Evolutionary conservation across 1,140 invertebrate species (phyloP).

Genomic region (Anastatus disparis): DNA sequence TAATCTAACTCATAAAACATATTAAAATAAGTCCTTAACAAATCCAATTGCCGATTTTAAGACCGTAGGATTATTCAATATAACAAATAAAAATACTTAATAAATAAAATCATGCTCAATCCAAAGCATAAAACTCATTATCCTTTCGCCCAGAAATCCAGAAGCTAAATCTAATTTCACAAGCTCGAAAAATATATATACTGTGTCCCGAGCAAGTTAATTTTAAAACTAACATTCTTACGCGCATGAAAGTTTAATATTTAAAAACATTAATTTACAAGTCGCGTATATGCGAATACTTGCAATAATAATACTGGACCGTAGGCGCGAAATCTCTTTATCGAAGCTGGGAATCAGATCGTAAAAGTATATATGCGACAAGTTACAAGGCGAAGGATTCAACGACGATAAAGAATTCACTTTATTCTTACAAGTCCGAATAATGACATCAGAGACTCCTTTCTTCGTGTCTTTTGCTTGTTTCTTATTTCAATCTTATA

Average conservation of each 20-base stretch:
- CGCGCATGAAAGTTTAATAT: no score
- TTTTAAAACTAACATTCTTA: background rate
- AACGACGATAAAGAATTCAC: conserved; percentile 2
- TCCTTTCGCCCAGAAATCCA: no score
- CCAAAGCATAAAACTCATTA: no score
- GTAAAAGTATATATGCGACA: background rate
- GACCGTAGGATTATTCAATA: no score
- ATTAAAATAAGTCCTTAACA: no score
- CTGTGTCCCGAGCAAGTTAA: background rate
- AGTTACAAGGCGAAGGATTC: background rate
- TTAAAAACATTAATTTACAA: no score
- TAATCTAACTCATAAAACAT: no score
- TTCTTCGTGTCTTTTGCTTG: background rate
- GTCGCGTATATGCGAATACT: background rate
- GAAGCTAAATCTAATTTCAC: background rate
- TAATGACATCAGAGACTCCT: background rate
- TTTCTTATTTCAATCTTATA: background rate
- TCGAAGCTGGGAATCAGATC: background rate
- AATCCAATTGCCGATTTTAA: no score
- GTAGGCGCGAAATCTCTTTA: background rate
- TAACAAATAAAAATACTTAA: no score
- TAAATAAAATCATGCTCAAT: no score
- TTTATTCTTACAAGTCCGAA: background rate
- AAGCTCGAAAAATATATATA: no score
- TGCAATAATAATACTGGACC: no score